These are phyloP conservation scores for Ditylenchus dipsaci DNA, from an alignment of 1,140 invertebrate genomes.

Conservation along the genomic window DNA sequence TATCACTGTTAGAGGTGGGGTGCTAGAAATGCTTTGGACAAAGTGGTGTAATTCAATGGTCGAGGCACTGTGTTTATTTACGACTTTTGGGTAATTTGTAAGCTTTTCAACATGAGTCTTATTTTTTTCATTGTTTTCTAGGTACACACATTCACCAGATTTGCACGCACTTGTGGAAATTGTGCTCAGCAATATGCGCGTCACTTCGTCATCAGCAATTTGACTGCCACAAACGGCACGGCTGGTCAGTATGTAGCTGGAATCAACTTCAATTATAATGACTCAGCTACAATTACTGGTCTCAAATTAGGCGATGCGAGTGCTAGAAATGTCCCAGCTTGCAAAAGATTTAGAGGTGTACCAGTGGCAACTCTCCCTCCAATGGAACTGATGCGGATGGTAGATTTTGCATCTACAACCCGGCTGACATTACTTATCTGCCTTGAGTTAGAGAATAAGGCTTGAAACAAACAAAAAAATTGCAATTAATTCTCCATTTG, in stretches of 20 bases:
- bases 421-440: too few species aligned
- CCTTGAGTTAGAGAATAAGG: too few species aligned
- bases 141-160: neutral
- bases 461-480: too few species aligned
- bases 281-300: constrained; percentile 4
- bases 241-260: constrained; percentile 12
- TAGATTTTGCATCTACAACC: neutral
- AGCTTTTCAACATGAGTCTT: too few species aligned
- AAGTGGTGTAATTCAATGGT: constrained; percentile 6
- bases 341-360: neutral
- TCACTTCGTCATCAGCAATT: neutral
- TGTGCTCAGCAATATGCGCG: neutral
- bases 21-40: neutral
- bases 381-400: neutral
- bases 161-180: constrained; percentile 11
- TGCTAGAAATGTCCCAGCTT: neutral
- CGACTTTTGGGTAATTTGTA: constrained; percentile 7
- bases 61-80: neutral
- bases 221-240: neutral
- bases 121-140: neutral
- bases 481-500: too few species aligned
- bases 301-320: neutral
- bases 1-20: neutral
- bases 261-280: constrained; percentile 11
- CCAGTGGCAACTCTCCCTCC: neutral